Evolutionary conservation across 2,113 vertebrate genomes (phyloP), one percentile per base, ranked within the genome.

Genomic region (Trachemys scripta): DNA sequence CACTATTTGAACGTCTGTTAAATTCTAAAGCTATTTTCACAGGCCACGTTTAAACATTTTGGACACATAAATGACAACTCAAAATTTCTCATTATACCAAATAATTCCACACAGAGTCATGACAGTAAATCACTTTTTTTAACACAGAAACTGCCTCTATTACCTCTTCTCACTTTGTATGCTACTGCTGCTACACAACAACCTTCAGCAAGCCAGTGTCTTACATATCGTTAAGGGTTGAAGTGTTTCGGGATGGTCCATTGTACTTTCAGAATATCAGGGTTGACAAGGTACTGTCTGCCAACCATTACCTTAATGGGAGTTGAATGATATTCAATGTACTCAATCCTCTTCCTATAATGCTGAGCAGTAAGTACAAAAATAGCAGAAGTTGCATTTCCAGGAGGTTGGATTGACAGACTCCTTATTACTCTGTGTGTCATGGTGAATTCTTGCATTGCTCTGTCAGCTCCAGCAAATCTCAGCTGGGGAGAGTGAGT

Each of bases 251-350:
- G 96, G 89, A 35, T 97, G 88, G 96, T 97, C 90, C 93, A 92
- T 6, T 94, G 83, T 75, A 90, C 81, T 96, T 97, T 81, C 85
- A 92, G 94, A 94, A 95, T 92, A 82, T 65, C 56, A 88, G 54
- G 27, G 88, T 56, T 85, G 49, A 95, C 78, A 95, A 90, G 87
- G 75, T 87, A 92, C 88, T 97, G 87, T 92, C 82, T 91, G 84
- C 82, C 88, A 97, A 86, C 42, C 94, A 89, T 97, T 94, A 91
- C 94, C 93, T 96, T 98, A 92, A 97, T 92, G 88, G 85, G 57
- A 96, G 82, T 85, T 94, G 96, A 97, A 96, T 93, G 94, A 69
- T 94, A 90, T 51, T 96, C 87, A 90, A 95, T 95, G 88, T 89
- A 89, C 65, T 89, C 42, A 75, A 81, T 84, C 19, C 57, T 93